Base-by-base conservation (phyloP, 2,113 vertebrate genomes). In the Microtus oregoni region DNA sequence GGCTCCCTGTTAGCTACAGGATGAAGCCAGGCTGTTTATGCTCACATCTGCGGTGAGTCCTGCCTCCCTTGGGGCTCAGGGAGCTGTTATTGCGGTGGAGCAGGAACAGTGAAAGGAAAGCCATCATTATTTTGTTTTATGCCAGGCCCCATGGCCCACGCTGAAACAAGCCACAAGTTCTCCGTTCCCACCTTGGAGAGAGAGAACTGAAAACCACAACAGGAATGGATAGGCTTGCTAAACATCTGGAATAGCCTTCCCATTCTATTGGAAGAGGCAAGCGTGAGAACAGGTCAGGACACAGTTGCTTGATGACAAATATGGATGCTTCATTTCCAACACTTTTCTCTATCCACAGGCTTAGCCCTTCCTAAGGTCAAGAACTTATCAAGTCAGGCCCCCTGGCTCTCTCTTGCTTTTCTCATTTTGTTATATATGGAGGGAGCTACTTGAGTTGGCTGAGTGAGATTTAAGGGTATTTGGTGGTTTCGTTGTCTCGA, bases 21-120 rank as follows among this genome's bases (percentile, higher is more conserved):
- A 47, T 7, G 55, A 73, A 78, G 67, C n/a, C 50, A 1, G 1
- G 70, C 47, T 52, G n/a, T 92, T 97, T 87, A 30, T 92, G 91
- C 92, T 94, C 94, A 70, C 55, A n/a, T 95, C 95, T 97, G 97
- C 78, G 0, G 72, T 3, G 88, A 94, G 90, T n/a, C 41, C 38
- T 0, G 0, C 90, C 65, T 94, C 86, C 96, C 97, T 86, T 28
- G 82, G 94, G 96, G 89, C 75, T 0, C 0, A 24, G 55, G n/a
- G 79, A 89, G 86, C 92, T 96, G 81, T 92, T 91, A 50, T 2
- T 95, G 77, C n/a, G 73, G 41, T 22, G 0, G 26, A 86, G 52
- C 67, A 89, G 38, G 70, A 92, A 90, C 13, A 86, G 86, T 52
- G 92, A 50, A 77, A 90, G 85, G 81, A 96, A 24, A 91, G 55